These are phyloP conservation scores for Gymnocypris eckloni DNA, from an alignment of 2,797 vertebrate genomes.

Conservation along the genomic window DNA sequence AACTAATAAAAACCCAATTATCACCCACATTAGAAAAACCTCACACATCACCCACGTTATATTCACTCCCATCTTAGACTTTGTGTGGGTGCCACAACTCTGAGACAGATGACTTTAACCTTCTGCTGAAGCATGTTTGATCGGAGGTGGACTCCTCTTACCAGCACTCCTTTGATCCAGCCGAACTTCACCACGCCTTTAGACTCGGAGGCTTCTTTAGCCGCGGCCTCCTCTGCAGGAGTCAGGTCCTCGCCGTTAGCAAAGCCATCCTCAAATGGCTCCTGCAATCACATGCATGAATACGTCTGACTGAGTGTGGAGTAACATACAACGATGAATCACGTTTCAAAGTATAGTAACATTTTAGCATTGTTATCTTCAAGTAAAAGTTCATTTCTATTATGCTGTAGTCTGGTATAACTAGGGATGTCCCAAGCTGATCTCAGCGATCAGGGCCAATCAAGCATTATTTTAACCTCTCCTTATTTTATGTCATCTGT, in stretches of 20 bases:
- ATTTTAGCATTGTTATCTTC: background rate
- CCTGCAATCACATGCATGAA: conserved; percentile 73
- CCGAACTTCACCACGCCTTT: conserved; percentile 98
- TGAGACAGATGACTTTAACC: background rate
- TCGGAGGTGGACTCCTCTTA: conserved; percentile 71
- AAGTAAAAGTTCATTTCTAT: background rate
- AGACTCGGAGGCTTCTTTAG: conserved; percentile 85
- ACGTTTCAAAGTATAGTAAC: background rate
- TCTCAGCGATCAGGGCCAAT: too few species aligned
- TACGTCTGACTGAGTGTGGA: conserved; percentile 3
- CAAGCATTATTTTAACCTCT: background rate
- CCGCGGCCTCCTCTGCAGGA: conserved; percentile 89
- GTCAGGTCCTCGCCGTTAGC: conserved; percentile 95
- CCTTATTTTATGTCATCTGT: too few species aligned
- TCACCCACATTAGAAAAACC: conserved; percentile 57
- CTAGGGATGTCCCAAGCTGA: too few species aligned
- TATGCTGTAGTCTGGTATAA: background rate
- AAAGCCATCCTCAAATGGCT: conserved; percentile 96
- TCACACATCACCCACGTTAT: background rate
- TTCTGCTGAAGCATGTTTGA: background rate
- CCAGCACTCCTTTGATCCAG: conserved; percentile 98
- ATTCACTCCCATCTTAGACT: background rate
- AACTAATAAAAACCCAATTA: conserved; percentile 55
- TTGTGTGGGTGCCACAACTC: too few species aligned
- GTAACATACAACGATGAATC: background rate